Evolutionary conservation across 2,888 invertebrate species (phyloP), one percentile per base, ranked within the genome.

Genomic region (Catocala fraxini): DNA sequence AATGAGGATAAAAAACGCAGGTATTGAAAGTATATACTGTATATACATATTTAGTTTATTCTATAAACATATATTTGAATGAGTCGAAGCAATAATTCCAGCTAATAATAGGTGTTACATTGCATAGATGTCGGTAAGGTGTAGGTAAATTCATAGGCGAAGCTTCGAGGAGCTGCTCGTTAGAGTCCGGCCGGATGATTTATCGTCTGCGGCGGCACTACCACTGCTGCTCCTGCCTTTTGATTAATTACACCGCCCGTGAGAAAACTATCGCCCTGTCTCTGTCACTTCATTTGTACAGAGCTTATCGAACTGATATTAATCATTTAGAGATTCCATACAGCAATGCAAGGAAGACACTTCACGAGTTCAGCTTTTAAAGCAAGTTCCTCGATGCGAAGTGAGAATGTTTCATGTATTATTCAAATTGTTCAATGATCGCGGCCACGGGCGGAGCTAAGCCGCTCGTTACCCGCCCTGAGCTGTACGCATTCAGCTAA

Each of bases 391-490:
- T 48, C 54, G 59, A 68, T 70, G 61, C 64, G 71, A 76, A 76
- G 73, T 74, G 78, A 72, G 72, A 77, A 68, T 83, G 83, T 87
- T 87, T 86, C 87, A 89, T 90, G 87, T 89, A 88, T 90, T 89
- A 91, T 90, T 90, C 89, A 91, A 88, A 89, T 86, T 80, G 86
- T 81, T 85, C 85, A 86, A 84, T 87, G 87, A 87, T 87, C 83
- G 78, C 77, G 77, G 66, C 67, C 70, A 70, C 68, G 71, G 75
- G 59, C 57, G 71, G 68, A 62, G 71, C 67, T 78, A 72, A 83
- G 81, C 78, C 79, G 68, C 79, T 85, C 83, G 83, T 84, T 85
- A 85, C 83, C 72, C 63, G 68, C 75, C 73, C 67, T 68, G 78
- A 77, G 80, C 79, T 77, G 76, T 81, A 83, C 86, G 84, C 81